Percentiles rank a stretch among this genome's conserved stretches.
Evolutionary conservation across 35 echinoderm and acorn worm genomes (phyloP).

Genomic region (Diadema setosum): DNA sequence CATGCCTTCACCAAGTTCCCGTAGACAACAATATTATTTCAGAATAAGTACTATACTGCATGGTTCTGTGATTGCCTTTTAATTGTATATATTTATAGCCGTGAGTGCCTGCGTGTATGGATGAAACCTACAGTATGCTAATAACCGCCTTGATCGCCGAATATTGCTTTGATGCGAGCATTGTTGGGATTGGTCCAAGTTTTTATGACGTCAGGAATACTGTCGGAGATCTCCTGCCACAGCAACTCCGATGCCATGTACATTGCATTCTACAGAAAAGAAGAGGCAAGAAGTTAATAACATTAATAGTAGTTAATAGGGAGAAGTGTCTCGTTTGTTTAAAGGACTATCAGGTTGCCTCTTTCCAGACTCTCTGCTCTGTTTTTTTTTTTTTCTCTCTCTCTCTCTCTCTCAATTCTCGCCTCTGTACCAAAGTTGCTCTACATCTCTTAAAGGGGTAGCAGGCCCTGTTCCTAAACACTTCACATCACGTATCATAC

Average conservation of each 20-base stretch:
- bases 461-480: no score
- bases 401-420: no score
- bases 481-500: no score
- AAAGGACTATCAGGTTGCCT: neutral
- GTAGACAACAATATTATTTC: no score
- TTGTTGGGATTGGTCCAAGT: constrained; percentile 16
- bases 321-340: neutral
- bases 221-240: neutral
- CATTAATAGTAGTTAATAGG: neutral
- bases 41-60: no score
- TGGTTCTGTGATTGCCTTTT: no score
- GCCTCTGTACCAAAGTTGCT: no score
- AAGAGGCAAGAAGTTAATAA: neutral
- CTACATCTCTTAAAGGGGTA: no score
- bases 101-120: no score
- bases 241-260: neutral
- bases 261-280: neutral
- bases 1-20: no score
- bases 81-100: no score
- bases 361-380: neutral
- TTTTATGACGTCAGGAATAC: neutral
- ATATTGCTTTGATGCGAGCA: neutral
- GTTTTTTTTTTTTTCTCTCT: neutral
- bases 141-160: constrained; percentile 33
- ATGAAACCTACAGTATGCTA: no score